phyloP scores from a whole-genome alignment of 2,888 invertebrate genomes.

The Odontocolon sp. region DNA sequence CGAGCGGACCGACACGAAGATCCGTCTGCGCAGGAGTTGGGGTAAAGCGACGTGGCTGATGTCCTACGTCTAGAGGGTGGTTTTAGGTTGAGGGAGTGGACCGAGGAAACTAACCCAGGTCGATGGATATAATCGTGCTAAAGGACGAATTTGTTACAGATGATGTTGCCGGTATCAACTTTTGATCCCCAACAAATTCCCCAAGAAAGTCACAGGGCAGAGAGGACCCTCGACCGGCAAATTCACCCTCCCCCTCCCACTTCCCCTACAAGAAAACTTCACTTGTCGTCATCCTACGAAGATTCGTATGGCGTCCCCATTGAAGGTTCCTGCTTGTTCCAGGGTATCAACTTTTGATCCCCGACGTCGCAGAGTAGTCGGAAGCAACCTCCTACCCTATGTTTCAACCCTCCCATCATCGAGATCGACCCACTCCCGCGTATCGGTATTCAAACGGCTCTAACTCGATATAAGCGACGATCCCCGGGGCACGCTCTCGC shows the following conservation, averaged over 20 bases:
- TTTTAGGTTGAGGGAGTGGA: no score
- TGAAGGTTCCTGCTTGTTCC: background rate
- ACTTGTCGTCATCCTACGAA: background rate
- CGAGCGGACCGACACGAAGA: slow-evolving; percentile 43
- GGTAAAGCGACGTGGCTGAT: slow-evolving; percentile 10
- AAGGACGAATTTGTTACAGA: slow-evolving; percentile 29
- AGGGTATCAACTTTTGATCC: slow-evolving; percentile 30
- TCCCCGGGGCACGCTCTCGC: slow-evolving; percentile 72
- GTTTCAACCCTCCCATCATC: background rate
- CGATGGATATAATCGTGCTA: slow-evolving; percentile 76
- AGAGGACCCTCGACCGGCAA: background rate
- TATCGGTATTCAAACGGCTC: slow-evolving; percentile 79
- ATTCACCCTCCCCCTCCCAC: no score
- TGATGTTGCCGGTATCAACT: slow-evolving; percentile 70
- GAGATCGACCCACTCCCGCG: slow-evolving; percentile 18
- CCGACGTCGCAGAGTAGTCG: slow-evolving; percentile 11
- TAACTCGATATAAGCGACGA: slow-evolving; percentile 79
- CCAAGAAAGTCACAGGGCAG: slow-evolving; percentile 38
- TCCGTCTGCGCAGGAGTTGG: background rate
- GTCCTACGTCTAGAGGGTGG: slow-evolving; percentile 39
- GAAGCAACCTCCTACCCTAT: background rate
- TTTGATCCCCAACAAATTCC: slow-evolving; percentile 73
- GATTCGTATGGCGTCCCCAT: background rate
- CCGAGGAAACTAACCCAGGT: slow-evolving; percentile 62
- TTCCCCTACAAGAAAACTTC: no score